These are phyloP conservation scores for Ambastaia sidthimunki DNA, from an alignment of 2,797 vertebrate genomes.

Conservation along the genomic window DNA sequence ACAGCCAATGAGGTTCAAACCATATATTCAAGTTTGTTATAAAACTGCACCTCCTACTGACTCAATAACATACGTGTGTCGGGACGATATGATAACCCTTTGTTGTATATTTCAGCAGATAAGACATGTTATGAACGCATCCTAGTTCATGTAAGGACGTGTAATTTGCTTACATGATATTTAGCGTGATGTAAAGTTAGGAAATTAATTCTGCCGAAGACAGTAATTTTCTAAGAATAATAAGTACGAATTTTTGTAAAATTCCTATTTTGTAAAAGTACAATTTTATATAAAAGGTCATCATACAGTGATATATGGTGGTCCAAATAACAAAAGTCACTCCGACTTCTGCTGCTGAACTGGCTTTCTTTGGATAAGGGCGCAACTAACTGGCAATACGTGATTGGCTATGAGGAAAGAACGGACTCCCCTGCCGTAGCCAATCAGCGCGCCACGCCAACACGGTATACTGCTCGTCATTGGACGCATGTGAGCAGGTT, in stretches of 20 bases:
- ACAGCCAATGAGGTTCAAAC: neutral
- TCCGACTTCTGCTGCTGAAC: too few relatives aligned
- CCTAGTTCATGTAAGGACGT: neutral
- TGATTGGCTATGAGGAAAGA: slow-evolving; percentile 47
- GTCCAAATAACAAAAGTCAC: too few relatives aligned
- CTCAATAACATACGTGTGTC: neutral
- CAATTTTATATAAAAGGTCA: too few relatives aligned
- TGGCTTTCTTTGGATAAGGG: slow-evolving; percentile 42
- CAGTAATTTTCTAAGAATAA: too few relatives aligned
- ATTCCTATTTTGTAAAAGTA: too few relatives aligned
- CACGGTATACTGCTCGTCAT: slow-evolving; percentile 33
- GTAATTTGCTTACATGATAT: too few relatives aligned
- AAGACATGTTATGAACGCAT: neutral
- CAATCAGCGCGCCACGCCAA: slow-evolving; percentile 48
- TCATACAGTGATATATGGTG: too few relatives aligned
- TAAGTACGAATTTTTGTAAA: too few relatives aligned
- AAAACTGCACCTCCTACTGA: neutral
- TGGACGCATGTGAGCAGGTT: slow-evolving; percentile 33
- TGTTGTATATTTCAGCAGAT: neutral
- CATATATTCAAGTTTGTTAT: neutral
- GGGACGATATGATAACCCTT: neutral
- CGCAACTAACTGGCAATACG: slow-evolving; percentile 38
- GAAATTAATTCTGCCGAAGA: too few relatives aligned
- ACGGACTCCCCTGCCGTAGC: slow-evolving; percentile 45
- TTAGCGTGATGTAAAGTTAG: too few relatives aligned